These are phyloP conservation scores for Drosophila aff. DNA, from an alignment of 1,140 invertebrate species.

Conservation along the genomic window DNA sequence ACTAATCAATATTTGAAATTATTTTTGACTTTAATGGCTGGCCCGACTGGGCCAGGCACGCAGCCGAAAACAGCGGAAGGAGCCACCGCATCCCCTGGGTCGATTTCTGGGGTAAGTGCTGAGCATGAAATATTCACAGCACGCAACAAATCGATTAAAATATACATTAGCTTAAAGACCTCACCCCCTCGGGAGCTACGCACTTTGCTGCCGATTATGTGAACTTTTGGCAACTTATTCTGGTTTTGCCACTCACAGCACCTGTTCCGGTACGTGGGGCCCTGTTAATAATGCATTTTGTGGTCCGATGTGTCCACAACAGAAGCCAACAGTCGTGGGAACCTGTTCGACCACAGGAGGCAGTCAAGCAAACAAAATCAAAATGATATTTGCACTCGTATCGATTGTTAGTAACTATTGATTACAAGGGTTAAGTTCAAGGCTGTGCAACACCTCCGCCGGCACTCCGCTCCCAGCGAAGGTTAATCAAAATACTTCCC, in stretches of 20 bases:
- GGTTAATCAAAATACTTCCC: conserved; percentile 31
- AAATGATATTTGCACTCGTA: not conserved
- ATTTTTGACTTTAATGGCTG: conserved; percentile 72
- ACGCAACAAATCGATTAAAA: conserved; percentile 82
- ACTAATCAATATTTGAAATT: conserved; percentile 70
- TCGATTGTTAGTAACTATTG: conserved; percentile 39
- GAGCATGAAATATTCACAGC: conserved; percentile 61
- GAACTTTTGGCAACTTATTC: conserved; percentile 42
- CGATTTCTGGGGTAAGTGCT: conserved; percentile 57
- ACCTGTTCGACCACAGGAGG: conserved; percentile 2
- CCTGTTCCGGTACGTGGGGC: conserved; percentile 25
- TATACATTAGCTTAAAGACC: conserved; percentile 60
- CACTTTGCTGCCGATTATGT: conserved; percentile 18
- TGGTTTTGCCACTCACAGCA: conserved; percentile 27
- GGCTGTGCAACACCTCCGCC: conserved; percentile 22
- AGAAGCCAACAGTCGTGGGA: conserved; percentile 6
- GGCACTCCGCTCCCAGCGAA: not conserved
- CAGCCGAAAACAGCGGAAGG: conserved; percentile 26
- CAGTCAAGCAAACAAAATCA: not conserved
- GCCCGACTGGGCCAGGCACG: conserved; percentile 40
- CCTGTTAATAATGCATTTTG: conserved; percentile 3
- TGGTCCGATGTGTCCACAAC: conserved; percentile 2
- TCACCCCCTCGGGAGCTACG: conserved; percentile 2
- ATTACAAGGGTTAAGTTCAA: conserved; percentile 36
- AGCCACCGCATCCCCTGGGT: conserved; percentile 24